Base-by-base conservation (phyloP, 30 jellyfish, hydroid and myxozoan species). In the Aurelia sp. region DNA sequence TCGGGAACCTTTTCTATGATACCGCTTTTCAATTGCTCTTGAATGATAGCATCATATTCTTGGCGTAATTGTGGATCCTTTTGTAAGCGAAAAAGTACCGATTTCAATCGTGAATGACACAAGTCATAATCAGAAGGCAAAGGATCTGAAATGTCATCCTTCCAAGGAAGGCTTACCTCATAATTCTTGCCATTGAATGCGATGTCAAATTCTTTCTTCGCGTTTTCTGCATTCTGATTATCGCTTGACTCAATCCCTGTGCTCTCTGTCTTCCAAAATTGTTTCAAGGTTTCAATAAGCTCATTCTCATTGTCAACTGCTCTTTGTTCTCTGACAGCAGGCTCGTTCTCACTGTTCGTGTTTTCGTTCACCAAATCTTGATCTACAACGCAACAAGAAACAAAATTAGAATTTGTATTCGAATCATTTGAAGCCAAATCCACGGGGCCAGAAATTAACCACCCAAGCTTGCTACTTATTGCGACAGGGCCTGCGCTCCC, bases 151-250 rank as follows among this genome's bases (percentile, higher is more conserved):
- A 61, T 48, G 18, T 21, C 76, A 17, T 52, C 20, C 57, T 82
- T 63, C 50, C 53, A 80, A 17, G 90, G 90, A 15, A 80, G 59
- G 53, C 74, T 82, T 50, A 67, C 92, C 85, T 66, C 76, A 67
- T 82, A 82, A 30, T 67, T 52, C 20, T 52, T 58, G 16, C 31
- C 63, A 40, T 82, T 67, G 51, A 22, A 47, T 6, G 40, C 1
- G 13, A 13, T 4, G 15, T 13, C 76, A 30, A 59, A 19, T 19
- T 48, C 66, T 76, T 24, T 38, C 64, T 10, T 53, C 15, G 11
- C 24, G 0, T 10, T 40, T 35, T 22, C 20, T 3, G 10, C 44
- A n/a, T 33, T 6, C 33, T 27, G 33, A 5, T 38, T 38, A 21
- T 38, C 67, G 67, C 21, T 30, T 58, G 4, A 22, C 4, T 55